Evolutionary conservation across 2,797 vertebrate species (phyloP), one percentile per base, ranked within the genome.

Genomic region (Hyperoplus immaculatus): DNA sequence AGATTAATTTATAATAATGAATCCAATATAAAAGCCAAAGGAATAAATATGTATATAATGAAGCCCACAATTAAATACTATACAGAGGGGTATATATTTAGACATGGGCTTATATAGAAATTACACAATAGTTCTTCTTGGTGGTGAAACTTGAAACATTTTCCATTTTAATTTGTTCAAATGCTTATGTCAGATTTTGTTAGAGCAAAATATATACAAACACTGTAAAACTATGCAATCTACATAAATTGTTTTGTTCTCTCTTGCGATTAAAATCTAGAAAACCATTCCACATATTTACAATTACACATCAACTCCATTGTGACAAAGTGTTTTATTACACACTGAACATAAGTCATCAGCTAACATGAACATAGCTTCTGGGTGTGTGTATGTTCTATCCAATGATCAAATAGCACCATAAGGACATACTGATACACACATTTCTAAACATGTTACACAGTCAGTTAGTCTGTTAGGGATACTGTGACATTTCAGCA

Each of bases 301-400:
- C 4, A 2, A 36, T 6, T 2, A 65, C 0, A 6, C 16, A 64
- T 60, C 41, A 51, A 12, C 21, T 61, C 41, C 13, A 21, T 42
- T 46, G 54, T 49, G 53, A 75, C 39, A 60, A 61, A 41, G n/a
- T 55, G 38, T 51, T 75, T 69, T 47, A 69, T 66, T 69, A n/a
- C 51, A 78, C 21, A 67, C 16, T 62, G 16, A 49, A 50, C 21
- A 67, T 74, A 6, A 63, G 46, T 67, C 53, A 47, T 29, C 14
- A 72, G 39, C 39, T 46, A 11, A 56, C 42, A 56, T 45, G 12
- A 72, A 36, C 10, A 14, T 4, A 10, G 0, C 15, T 13, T 18
- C 8, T 47, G 41, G 11, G 11, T 16, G 50, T 18, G 21, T 21
- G 21, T 21, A 18, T 21, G 29, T 65, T 36, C 13, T 8, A 60